phyloP scores from a whole-genome alignment of 2,888 invertebrate genomes.

The Drosophila pegasa region DNA sequence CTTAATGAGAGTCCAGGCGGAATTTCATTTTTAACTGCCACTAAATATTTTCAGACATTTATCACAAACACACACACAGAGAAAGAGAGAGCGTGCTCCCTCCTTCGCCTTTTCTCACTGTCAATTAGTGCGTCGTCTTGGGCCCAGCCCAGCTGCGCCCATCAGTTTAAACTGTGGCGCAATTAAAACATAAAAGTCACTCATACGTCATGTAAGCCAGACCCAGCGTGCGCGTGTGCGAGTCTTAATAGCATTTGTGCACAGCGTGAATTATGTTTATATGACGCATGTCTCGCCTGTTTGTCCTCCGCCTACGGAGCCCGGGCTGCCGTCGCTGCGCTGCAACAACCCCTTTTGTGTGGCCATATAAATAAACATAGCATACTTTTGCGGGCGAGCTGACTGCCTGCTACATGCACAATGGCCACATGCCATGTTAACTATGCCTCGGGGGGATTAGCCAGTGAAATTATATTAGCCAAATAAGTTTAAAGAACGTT shows the following conservation, averaged over 20 bases:
- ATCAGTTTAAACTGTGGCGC: conserved; percentile 64
- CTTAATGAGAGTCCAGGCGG: conserved; percentile 14
- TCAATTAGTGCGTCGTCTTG: conserved; percentile 75
- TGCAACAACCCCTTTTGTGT: conserved; percentile 27
- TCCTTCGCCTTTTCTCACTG: conserved; percentile 43
- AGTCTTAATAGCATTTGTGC: conserved; percentile 72
- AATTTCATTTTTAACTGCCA: conserved; percentile 11
- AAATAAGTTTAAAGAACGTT: neutral
- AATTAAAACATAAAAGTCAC: conserved; percentile 81
- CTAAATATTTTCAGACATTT: conserved; percentile 4
- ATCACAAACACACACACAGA: neutral
- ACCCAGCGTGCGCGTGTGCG: conserved; percentile 4
- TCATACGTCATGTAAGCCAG: conserved; percentile 70
- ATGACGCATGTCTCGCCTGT: conserved; percentile 48
- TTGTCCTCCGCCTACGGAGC: neutral
- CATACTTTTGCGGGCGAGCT: conserved; percentile 67
- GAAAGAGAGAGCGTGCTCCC: neutral
- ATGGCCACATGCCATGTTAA: conserved; percentile 21
- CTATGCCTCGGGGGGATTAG: conserved; percentile 6
- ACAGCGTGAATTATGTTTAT: conserved; percentile 62
- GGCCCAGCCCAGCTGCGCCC: conserved; percentile 56
- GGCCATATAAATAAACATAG: conserved; percentile 51
- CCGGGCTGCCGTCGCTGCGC: conserved; percentile 7
- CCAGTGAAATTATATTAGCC: neutral
- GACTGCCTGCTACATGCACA: conserved; percentile 21